phyloP scores from a whole-genome alignment of 2,113 vertebrate genomes.

The Corvus cornix region DNA sequence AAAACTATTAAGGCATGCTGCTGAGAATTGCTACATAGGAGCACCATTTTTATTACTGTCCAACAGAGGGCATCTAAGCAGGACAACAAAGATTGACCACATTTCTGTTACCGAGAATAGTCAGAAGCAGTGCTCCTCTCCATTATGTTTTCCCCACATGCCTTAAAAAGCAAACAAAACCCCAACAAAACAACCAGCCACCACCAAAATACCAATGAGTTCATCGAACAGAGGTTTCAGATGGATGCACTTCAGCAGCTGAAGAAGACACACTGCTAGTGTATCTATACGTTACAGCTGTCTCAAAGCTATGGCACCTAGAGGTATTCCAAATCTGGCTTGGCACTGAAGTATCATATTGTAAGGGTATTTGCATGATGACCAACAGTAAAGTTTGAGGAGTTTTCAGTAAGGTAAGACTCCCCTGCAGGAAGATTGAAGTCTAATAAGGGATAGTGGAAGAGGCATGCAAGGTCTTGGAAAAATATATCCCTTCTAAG shows the following conservation, averaged over 20 bases:
- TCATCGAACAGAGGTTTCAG: not conserved
- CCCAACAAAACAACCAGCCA: not conserved
- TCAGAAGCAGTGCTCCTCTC: not conserved
- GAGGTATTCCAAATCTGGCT: not conserved
- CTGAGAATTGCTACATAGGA: not conserved
- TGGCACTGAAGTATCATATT: not conserved
- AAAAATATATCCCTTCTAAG: not conserved
- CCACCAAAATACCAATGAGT: not conserved
- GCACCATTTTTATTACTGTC: not conserved
- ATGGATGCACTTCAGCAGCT: not conserved
- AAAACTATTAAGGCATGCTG: not conserved
- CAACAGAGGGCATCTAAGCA: not conserved
- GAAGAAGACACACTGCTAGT: not conserved
- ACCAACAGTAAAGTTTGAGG: not conserved
- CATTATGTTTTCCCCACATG: not conserved
- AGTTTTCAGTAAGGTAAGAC: not conserved
- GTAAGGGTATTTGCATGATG: not conserved
- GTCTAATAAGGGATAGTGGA: not conserved
- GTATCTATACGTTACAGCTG: not conserved
- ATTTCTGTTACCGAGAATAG: not conserved
- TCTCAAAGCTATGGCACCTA: not conserved
- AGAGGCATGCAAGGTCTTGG: not conserved
- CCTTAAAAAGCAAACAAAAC: not conserved
- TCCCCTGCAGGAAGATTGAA: not conserved
- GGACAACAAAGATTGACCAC: not conserved